Evolutionary conservation across 2,113 vertebrate genomes (phyloP).

Genomic region (Hucho hucho): DNA sequence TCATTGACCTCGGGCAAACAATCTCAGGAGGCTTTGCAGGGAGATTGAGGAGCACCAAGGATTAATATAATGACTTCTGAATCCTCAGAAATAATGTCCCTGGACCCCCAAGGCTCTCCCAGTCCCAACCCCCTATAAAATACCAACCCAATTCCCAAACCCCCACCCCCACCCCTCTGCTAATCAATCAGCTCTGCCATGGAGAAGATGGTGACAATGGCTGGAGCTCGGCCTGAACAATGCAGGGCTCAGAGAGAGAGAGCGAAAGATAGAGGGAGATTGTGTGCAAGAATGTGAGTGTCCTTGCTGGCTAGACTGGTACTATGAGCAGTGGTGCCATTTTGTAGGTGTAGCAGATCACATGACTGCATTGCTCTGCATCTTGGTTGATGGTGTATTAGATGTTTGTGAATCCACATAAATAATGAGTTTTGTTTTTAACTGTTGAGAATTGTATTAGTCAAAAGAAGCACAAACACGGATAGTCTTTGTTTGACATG

Average conservation of each 20-base stretch:
- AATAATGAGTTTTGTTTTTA: background rate
- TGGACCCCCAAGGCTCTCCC: background rate
- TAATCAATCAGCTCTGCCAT: constrained; percentile 39
- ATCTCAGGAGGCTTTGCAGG: constrained; percentile 15
- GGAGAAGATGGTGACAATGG: constrained; percentile 55
- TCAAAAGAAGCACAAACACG: background rate
- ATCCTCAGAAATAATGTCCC: constrained; percentile 14
- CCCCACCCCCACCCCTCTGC: constrained; percentile 46
- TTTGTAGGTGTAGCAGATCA: constrained; percentile 3
- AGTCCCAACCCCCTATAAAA: background rate
- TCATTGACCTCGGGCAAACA: constrained; percentile 26
- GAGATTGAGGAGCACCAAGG: constrained; percentile 10
- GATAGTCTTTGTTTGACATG: background rate
- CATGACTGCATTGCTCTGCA: background rate
- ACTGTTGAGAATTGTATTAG: background rate
- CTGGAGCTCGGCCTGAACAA: constrained; percentile 45
- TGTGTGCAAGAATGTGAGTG: background rate
- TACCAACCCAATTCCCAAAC: constrained; percentile 9
- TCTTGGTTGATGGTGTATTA: background rate
- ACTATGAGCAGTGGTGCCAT: background rate
- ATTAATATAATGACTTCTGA: constrained; percentile 22
- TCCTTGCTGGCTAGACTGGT: background rate
- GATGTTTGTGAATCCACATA: background rate
- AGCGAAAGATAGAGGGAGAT: background rate
- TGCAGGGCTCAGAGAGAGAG: constrained; percentile 16